Evolutionary conservation across 2,888 invertebrate genomes (phyloP), one percentile per base, ranked within the genome.

Genomic region (Graphium colonna): DNA sequence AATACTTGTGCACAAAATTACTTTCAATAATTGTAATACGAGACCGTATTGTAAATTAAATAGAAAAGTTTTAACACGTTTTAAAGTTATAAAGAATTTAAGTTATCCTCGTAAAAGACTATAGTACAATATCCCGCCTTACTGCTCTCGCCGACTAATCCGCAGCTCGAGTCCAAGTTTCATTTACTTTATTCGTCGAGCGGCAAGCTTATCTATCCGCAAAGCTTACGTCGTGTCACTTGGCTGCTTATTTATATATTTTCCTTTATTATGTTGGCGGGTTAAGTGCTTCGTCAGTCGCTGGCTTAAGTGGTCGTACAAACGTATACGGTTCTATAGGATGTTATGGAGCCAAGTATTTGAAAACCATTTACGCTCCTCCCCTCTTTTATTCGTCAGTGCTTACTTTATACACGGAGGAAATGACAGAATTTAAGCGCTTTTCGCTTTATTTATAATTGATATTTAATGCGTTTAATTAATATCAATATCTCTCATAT

Each of bases 101-200:
- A 7, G 13, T 40, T 46, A 33, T 40, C 18, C 40, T 28, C 47
- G 28, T 36, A 12, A 9, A 28, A 26, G 15, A 52, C 3, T 31
- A 12, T 38, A 12, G 36, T 42, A 15, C 21, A 10, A 39, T 40
- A 13, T 28, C 28, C 18, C n/a, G 18, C 16, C 10, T 46, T 18
- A 40, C 39, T 41, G 40, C 46, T 40, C 47, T 46, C 43, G 44
- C 39, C 31, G 44, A 42, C 44, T 61, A 62, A 64, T 60, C 61
- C 58, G n/a, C 33, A 46, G 42, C 52, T 57, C 48, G 42, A 40
- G 48, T 52, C 42, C 56, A 51, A 60, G 60, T 59, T 60, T 61
- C 58, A 61, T 63, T 61, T 63, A 61, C 51, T 63, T 62, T 57
- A 57, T 55, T 60, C 51, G 48, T 48, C 44, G 39, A 53, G 51